Evolutionary conservation across 2,113 vertebrate genomes (phyloP).

Genomic region (Saccopteryx bilineata): DNA sequence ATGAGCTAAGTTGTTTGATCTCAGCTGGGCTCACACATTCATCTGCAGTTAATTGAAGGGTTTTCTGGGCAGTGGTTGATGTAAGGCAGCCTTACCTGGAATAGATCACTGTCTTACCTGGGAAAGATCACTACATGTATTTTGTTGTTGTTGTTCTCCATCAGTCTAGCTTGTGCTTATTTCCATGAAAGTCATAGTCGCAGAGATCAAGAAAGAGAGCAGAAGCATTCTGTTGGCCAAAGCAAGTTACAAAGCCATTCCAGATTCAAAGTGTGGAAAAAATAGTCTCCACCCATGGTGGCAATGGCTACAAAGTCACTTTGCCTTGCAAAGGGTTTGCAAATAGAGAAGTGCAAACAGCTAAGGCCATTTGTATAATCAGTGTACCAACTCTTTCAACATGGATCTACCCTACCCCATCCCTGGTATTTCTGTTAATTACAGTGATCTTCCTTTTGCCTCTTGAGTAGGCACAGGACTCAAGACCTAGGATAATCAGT

Average conservation of each 20-base stretch:
- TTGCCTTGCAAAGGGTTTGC: not conserved
- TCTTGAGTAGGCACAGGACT: not conserved
- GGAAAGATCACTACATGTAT: not conserved
- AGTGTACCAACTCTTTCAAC: not conserved
- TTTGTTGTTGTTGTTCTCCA: not conserved
- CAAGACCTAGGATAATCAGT: not conserved
- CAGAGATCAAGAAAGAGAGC: not conserved
- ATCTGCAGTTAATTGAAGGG: not conserved
- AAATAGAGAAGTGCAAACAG: not conserved
- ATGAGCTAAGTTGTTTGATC: not conserved
- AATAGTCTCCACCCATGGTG: not conserved
- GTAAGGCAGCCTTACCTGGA: not conserved
- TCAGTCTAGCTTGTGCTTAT: not conserved
- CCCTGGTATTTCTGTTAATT: not conserved
- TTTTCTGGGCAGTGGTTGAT: not conserved
- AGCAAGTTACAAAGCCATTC: not conserved
- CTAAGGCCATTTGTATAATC: not conserved
- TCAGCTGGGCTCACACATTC: not conserved
- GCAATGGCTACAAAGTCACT: not conserved
- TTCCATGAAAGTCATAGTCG: not conserved
- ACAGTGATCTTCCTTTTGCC: not conserved
- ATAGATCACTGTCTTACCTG: not conserved
- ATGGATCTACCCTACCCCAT: not conserved
- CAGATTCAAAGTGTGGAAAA: not conserved
- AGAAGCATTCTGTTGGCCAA: not conserved